These are phyloP conservation scores for Ichneumoninae sp. DNA, from an alignment of 2,888 invertebrate species.

Conservation along the genomic window DNA sequence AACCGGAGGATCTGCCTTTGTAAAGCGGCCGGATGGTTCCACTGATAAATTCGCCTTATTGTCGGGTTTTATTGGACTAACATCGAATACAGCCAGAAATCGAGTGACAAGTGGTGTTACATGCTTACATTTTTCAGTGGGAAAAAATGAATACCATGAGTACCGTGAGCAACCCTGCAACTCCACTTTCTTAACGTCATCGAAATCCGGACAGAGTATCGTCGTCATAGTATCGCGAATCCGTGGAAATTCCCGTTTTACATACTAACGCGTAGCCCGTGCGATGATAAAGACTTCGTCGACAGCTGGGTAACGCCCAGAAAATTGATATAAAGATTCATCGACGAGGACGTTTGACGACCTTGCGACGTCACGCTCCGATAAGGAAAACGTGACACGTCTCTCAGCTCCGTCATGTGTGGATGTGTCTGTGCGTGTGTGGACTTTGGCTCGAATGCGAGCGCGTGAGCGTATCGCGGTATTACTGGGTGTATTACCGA, in stretches of 20 bases:
- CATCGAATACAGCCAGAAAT: background rate
- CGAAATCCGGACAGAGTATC: constrained; percentile 31
- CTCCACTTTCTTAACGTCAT: constrained; percentile 41
- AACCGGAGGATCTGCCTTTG: background rate
- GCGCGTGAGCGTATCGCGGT: constrained; percentile 24
- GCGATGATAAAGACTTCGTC: constrained; percentile 44
- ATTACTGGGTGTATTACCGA: background rate
- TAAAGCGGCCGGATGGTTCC: background rate
- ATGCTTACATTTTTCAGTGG: background rate
- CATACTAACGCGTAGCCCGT: constrained; percentile 1
- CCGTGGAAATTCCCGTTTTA: constrained; percentile 44
- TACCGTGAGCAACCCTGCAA: constrained; percentile 24
- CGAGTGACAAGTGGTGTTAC: background rate
- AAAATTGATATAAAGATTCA: constrained; percentile 45
- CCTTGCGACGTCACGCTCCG: constrained; percentile 74
- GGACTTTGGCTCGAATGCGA: constrained; percentile 1
- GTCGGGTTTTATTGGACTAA: background rate
- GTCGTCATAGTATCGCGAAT: constrained; percentile 29
- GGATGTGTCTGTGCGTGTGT: constrained; percentile 1
- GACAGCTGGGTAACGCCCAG: constrained; percentile 44
- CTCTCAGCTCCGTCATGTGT: constrained; percentile 23
- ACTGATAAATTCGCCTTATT: background rate
- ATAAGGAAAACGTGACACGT: constrained; percentile 71
- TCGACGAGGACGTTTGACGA: constrained; percentile 72
- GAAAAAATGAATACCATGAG: no score